Evolutionary conservation across 2,797 vertebrate species (phyloP).

Genomic region (Spinus pinus): DNA sequence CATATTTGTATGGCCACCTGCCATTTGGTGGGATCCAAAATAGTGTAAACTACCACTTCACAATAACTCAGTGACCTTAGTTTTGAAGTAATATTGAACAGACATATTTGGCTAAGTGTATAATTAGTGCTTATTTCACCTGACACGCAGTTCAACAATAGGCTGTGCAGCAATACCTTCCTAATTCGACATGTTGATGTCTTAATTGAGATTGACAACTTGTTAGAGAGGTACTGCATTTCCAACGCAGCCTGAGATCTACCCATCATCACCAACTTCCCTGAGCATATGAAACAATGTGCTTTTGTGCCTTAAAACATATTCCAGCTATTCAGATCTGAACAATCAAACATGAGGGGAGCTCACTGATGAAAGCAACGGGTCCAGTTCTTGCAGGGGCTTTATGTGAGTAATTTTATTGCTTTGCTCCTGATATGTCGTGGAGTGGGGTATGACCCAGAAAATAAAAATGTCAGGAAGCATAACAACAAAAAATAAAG

Average conservation of each 20-base stretch:
- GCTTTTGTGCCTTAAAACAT: constrained; percentile 18
- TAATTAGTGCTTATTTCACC: constrained; percentile 83
- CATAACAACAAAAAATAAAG: background rate
- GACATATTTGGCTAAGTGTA: constrained; percentile 71
- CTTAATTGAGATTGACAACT: constrained; percentile 82
- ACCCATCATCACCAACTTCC: constrained; percentile 29
- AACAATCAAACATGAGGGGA: background rate
- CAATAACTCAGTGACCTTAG: constrained; percentile 76
- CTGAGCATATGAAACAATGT: constrained; percentile 15
- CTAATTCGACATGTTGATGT: constrained; percentile 72
- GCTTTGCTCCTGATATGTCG: background rate
- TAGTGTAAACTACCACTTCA: constrained; percentile 74
- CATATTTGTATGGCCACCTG: constrained; percentile 83
- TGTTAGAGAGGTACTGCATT: constrained; percentile 69
- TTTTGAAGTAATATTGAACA: constrained; percentile 71
- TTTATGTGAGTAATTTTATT: background rate
- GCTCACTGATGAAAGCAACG: background rate
- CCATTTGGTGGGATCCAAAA: constrained; percentile 80
- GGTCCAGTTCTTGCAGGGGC: background rate
- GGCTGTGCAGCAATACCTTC: constrained; percentile 75
- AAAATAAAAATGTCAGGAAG: background rate
- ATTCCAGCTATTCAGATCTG: background rate
- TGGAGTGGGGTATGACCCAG: background rate
- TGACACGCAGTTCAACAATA: constrained; percentile 77
- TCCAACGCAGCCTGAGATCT: constrained; percentile 45